Evolutionary conservation across 2,797 vertebrate genomes (phyloP).

Genomic region (Chaenodraco wilsoni): DNA sequence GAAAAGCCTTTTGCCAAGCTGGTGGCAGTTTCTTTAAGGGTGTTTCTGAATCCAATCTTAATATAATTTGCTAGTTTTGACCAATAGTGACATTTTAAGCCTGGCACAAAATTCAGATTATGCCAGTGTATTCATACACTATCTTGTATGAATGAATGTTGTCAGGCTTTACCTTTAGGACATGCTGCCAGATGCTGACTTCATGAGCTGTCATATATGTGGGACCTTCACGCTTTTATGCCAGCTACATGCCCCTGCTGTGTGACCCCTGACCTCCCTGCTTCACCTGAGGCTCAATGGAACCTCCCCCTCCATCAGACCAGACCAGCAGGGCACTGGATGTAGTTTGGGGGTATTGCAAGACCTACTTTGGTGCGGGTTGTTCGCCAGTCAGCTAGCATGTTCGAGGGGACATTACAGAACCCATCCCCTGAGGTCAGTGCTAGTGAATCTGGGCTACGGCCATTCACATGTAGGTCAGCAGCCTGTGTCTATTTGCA

Average conservation of each 20-base stretch:
- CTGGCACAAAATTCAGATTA: constrained; percentile 5
- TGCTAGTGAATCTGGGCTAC: constrained; percentile 75
- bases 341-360: constrained; percentile 62
- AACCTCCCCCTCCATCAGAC: constrained; percentile 26
- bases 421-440: constrained; percentile 72
- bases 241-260: constrained; percentile 36
- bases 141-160: constrained; percentile 51
- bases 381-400: constrained; percentile 58
- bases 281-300: constrained; percentile 36
- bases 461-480: constrained; percentile 84
- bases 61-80: background rate
- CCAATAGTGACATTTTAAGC: constrained; percentile 1
- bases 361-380: constrained; percentile 73
- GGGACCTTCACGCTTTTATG: constrained; percentile 60
- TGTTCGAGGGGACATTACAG: constrained; percentile 67
- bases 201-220: constrained; percentile 65
- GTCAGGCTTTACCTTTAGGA: constrained; percentile 52
- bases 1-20: constrained; percentile 8
- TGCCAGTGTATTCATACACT: constrained; percentile 14
- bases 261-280: constrained; percentile 33
- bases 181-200: constrained; percentile 31
- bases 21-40: background rate
- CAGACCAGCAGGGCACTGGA: constrained; percentile 52
- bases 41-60: background rate
- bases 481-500: constrained; percentile 68